phyloP scores from a whole-genome alignment of 2,888 invertebrate genomes.

The Parasteatoda lunata region DNA sequence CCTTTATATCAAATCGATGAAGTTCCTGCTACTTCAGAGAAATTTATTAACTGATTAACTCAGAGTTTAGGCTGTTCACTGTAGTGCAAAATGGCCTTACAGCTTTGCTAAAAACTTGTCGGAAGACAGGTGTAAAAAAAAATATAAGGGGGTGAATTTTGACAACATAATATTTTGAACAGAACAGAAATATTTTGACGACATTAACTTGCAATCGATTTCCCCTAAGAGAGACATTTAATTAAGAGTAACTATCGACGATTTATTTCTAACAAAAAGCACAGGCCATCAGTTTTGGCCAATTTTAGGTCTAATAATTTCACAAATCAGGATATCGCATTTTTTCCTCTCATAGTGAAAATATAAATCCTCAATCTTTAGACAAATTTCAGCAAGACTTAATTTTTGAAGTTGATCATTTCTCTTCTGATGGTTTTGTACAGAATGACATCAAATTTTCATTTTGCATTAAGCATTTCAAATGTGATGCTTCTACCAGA shows the following conservation, averaged over 20 bases:
- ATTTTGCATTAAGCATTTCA: neutral
- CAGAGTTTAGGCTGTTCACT: too few relatives aligned
- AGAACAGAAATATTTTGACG: too few relatives aligned
- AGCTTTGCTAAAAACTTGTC: too few relatives aligned
- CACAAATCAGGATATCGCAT: neutral
- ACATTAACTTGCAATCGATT: too few relatives aligned
- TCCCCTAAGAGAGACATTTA: too few relatives aligned
- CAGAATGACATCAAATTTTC: neutral
- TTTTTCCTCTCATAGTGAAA: conserved; percentile 17
- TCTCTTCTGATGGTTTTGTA: neutral
- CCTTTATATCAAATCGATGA: too few relatives aligned
- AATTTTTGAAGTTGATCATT: neutral
- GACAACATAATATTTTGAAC: too few relatives aligned
- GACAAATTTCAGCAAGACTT: conserved; percentile 7
- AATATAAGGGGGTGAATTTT: too few relatives aligned
- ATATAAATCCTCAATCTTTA: neutral
- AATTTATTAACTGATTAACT: too few relatives aligned
- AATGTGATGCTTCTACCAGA: conserved; percentile 30
- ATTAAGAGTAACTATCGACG: conserved; percentile 17
- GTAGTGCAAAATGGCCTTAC: too few relatives aligned
- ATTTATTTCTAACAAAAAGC: conserved; percentile 7
- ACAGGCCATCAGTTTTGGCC: conserved; percentile 19
- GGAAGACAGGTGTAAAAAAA: too few relatives aligned
- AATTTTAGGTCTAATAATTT: conserved; percentile 8
- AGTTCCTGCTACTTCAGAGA: too few relatives aligned